phyloP scores from a whole-genome alignment of 2,113 vertebrate species.

The Anarhynchus alexandrinus region DNA sequence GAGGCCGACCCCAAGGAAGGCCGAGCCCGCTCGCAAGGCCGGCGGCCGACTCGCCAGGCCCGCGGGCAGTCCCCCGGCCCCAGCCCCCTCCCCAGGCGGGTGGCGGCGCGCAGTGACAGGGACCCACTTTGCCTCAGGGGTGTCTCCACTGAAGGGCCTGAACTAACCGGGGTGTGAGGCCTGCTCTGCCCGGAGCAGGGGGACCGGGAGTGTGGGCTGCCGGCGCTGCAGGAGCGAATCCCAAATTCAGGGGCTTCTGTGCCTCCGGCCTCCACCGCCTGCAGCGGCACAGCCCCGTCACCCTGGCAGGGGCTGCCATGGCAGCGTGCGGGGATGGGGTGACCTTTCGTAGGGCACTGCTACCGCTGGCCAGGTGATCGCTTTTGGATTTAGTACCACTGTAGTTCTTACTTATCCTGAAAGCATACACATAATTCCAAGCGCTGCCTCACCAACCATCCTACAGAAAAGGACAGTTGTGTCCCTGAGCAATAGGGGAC shows the following conservation, averaged over 20 bases:
- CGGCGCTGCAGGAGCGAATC: background rate
- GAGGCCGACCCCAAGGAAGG: background rate
- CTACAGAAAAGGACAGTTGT: rapidly evolving
- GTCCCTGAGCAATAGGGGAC: rapidly evolving
- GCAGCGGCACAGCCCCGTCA: background rate
- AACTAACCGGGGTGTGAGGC: background rate
- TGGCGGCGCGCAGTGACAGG: background rate
- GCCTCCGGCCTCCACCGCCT: background rate
- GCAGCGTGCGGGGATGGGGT: background rate
- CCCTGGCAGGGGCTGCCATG: background rate
- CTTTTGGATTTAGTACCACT: rapidly evolving
- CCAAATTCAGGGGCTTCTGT: background rate
- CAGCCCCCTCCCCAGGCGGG: background rate
- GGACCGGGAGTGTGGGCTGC: background rate
- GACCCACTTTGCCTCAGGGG: background rate
- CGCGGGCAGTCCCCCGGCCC: background rate
- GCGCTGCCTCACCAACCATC: rapidly evolving
- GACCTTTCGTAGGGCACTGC: rapidly evolving
- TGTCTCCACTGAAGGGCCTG: background rate
- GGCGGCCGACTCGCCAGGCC: background rate
- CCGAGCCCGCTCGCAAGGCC: background rate
- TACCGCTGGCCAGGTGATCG: rapidly evolving
- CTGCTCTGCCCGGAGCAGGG: background rate
- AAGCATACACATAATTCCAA: rapidly evolving
- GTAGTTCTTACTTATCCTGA: rapidly evolving